These are phyloP conservation scores for Cancer borealis DNA, from an alignment of 2,888 invertebrate genomes.

Conservation along the genomic window DNA sequence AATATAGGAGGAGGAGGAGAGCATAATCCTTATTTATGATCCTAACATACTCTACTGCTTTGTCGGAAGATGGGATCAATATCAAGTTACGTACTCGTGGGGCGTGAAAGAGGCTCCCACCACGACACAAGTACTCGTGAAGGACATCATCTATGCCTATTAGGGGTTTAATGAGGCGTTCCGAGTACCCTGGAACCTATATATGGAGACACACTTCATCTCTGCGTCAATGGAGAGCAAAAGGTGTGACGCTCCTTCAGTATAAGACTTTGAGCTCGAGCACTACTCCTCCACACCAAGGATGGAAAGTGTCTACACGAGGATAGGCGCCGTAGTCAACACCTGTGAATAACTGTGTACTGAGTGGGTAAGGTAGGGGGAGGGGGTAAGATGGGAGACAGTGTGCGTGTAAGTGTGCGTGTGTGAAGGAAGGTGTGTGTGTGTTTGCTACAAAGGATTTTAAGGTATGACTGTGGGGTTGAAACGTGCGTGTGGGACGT, in stretches of 20 bases:
- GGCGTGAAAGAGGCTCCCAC: neutral
- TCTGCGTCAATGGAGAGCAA: neutral
- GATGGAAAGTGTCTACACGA: neutral
- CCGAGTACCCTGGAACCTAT: neutral
- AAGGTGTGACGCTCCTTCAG: neutral
- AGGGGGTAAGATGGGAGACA: no score
- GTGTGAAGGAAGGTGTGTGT: neutral
- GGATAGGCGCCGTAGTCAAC: neutral
- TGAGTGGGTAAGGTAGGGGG: neutral
- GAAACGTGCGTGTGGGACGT: neutral
- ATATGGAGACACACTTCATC: neutral
- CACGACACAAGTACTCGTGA: neutral
- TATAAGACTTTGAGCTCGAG: neutral
- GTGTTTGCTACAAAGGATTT: neutral
- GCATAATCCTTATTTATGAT: neutral
- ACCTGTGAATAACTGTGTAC: neutral
- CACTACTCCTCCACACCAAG: neutral
- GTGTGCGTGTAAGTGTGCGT: neutral
- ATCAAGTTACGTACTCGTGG: neutral
- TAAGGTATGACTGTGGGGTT: neutral
- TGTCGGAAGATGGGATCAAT: neutral
- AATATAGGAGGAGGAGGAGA: no score
- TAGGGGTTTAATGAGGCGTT: neutral
- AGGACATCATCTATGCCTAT: conserved; percentile 8
- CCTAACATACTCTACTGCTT: neutral